Evolutionary conservation across 2,888 invertebrate species (phyloP).

Genomic region (Dioctria linearis): DNA sequence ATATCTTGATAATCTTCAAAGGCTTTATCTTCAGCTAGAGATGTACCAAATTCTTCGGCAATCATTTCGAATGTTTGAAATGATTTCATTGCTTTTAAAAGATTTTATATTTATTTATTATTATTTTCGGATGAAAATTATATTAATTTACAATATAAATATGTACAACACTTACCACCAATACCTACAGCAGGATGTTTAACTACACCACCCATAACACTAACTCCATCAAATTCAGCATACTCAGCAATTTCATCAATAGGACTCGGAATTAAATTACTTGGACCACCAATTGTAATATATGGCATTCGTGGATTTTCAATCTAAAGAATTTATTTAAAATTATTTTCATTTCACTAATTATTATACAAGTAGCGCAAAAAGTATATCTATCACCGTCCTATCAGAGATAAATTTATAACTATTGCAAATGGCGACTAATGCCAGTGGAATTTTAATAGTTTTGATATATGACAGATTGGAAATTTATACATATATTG

Average conservation of each 20-base stretch:
- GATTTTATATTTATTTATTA: no score
- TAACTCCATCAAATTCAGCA: constrained; percentile 26
- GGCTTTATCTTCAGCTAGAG: not conserved
- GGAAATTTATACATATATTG: no score
- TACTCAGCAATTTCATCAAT: constrained; percentile 25
- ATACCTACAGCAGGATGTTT: constrained; percentile 29
- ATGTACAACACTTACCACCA: constrained; percentile 1
- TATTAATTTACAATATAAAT: no score
- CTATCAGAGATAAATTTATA: no score
- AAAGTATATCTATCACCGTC: no score
- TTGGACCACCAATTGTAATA: constrained; percentile 43
- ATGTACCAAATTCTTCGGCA: not conserved
- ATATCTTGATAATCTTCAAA: constrained; percentile 21
- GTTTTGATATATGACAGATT: no score
- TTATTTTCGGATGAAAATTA: no score
- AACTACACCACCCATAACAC: not conserved
- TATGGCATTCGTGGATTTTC: constrained; percentile 25
- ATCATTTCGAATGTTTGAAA: not conserved
- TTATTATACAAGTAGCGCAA: no score
- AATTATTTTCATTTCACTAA: no score
- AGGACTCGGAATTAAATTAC: constrained; percentile 3
- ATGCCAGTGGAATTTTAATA: no score
- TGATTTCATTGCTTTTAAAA: not conserved
- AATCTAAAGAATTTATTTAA: not conserved
- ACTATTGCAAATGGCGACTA: no score